Evolutionary conservation across 2,888 invertebrate species (phyloP), one percentile per base, ranked within the genome.

Genomic region (Polyommatus icarus): DNA sequence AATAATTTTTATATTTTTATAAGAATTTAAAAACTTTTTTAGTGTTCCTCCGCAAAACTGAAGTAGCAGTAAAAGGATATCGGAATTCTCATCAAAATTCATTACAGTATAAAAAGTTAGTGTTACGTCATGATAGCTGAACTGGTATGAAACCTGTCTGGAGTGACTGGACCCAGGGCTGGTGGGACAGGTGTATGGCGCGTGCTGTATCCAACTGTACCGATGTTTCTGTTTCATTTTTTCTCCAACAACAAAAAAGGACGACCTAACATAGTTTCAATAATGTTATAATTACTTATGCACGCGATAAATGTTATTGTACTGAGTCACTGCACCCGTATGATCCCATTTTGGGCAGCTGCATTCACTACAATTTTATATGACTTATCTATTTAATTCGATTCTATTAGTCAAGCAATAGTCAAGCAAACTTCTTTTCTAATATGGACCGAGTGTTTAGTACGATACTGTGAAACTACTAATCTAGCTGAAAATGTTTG

Each of bases 121-220:
- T 29, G 8, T 75, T 50, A 82, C 80, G 81, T 83, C 82, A 83
- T 71, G 78, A 76, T 76, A 79, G 77, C 78, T 79, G 72, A 78
- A 77, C 78, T 78, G 80, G 81, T 80, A 80, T 78, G 78, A 82
- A 83, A 84, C 84, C 83, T 83, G 83, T 85, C 83, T 72, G 81
- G 82, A 15, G 83, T 83, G 83, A 85, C 83, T 72, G 81, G 82
- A 15, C 67, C 85, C 82, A 84, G 85, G 83, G 75, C 73, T 78
- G 76, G 79, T 82, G 83, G 76, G 81, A 84, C 89, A 89, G 89
- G 89, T 89, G 88, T 84, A 83, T 81, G 83, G 83, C 86, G 86
- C 87, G 86, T 86, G 87, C 86, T 79, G 77, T 75, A 54, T 54
- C 50, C 29, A 50, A 75, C 75, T 72, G 29, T 29, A 46, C 29